Base-by-base conservation (phyloP, 2,888 invertebrate genomes). In the Lasioglossum lativentre region DNA sequence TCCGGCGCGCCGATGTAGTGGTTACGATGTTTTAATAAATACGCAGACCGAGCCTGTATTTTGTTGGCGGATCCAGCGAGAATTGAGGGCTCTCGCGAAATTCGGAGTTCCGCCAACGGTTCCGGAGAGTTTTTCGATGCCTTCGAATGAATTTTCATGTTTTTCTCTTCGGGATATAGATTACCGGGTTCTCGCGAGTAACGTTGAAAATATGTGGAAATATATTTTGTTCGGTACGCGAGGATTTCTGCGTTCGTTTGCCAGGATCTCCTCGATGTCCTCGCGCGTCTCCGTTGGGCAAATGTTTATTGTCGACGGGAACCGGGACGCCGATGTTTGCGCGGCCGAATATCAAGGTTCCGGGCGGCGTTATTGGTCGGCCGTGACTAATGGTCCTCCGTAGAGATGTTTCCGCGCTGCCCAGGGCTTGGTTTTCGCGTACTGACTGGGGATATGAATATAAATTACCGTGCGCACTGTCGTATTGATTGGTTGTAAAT, bases 401-500 rank as follows among this genome's bases (percentile, higher is more conserved):
- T 70, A 77, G 77, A 83, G 76, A 77, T 74, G 83, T 76, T 68
- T 45, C 75, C 83, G 73, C n/a, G 75, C 27, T 47, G 27, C 30
- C n/a, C 79, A 45, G 47, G 73, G 71, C 71, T 76, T 66, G 75
- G 47, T 83, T 75, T 75, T 84, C 79, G 75, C 72, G 56, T 78
- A n/a, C 40, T 45, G 66, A 72, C 52, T 34, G 38, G 56, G 42
- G 74, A 59, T 83, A 70, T 71, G 78, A 72, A 84, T 84, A 78
- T 75, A 78, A 85, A 85, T 85, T 85, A 78, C 52, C 40, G 63
- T 10, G 71, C 40, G 63, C n/a, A 27, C 47, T 30, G 71, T 72
- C 30, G 30, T 75, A 85, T 73, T 75, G 85, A 85, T 85, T 84
- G 85, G 71, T 73, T 59, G 78, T 75, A 78, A 84, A 78, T 85